A percentile compares a stretch with the other conserved stretches of the same genome.
phyloP scores from a whole-genome alignment of 2,797 vertebrate species.

The Crossoptilon crossoptilon region DNA sequence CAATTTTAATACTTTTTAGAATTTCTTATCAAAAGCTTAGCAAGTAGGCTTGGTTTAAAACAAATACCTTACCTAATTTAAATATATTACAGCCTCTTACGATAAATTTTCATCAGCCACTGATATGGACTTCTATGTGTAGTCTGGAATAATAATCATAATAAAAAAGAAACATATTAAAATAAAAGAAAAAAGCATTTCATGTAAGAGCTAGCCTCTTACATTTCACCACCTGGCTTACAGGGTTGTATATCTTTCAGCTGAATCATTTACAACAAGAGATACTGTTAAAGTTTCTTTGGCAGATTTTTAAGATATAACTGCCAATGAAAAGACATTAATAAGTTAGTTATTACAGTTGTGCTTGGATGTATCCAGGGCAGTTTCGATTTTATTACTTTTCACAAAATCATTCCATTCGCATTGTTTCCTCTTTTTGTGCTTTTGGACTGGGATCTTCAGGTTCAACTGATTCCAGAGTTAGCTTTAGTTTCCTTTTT shows the following conservation, averaged over 20 bases:
- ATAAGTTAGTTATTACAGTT: constrained; percentile 55
- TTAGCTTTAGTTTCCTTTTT: neutral
- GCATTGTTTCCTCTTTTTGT: neutral
- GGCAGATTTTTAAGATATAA: constrained; percentile 60
- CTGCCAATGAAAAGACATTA: constrained; percentile 65
- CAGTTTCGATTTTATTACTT: constrained; percentile 38
- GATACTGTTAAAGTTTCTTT: constrained; percentile 55
- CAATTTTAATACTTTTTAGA: neutral
- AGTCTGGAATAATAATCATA: neutral
- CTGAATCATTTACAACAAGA: constrained; percentile 58
- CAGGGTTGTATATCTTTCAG: constrained; percentile 64
- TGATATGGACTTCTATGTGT: neutral
- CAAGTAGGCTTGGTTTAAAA: neutral
- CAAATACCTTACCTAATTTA: neutral
- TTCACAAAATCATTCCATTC: constrained; percentile 29
- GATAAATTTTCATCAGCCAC: neutral
- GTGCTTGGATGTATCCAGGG: constrained; percentile 41
- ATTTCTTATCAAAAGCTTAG: neutral
- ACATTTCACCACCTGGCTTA: constrained; percentile 60
- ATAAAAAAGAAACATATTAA: neutral
- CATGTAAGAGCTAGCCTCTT: neutral
- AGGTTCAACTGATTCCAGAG: neutral
- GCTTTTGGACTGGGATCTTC: neutral
- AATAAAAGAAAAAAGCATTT: neutral
- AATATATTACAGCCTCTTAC: neutral